Evolutionary conservation across 2,888 invertebrate species (phyloP).

Genomic region (Dichetophora obliterata): DNA sequence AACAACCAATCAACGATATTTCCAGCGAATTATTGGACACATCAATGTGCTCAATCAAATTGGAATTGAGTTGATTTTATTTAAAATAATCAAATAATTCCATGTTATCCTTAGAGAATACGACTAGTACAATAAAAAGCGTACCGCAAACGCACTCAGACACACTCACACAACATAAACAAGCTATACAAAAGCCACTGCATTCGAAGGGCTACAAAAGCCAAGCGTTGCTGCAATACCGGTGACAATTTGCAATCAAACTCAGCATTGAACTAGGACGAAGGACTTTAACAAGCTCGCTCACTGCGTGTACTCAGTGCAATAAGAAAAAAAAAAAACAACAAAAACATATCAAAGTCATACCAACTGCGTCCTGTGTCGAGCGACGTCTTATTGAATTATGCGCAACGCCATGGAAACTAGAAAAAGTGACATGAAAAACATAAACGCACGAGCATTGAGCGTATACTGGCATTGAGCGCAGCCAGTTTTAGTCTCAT

Average conservation of each 20-base stretch:
- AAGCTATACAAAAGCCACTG: too few relatives aligned
- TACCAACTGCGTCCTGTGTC: background rate
- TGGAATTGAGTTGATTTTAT: background rate
- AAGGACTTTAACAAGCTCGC: background rate
- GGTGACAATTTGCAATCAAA: too few relatives aligned
- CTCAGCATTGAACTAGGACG: background rate
- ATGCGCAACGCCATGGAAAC: background rate
- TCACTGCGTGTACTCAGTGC: background rate
- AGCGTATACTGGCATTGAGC: too few relatives aligned
- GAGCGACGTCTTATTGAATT: background rate
- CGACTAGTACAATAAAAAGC: background rate
- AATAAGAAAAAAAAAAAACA: background rate
- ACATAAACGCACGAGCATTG: too few relatives aligned
- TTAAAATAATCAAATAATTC: slow-evolving; percentile 12
- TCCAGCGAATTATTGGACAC: background rate
- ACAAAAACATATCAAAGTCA: slow-evolving; percentile 8
- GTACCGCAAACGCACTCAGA: background rate
- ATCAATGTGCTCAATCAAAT: slow-evolving; percentile 6
- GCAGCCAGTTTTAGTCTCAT: too few relatives aligned
- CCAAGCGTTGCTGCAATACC: too few relatives aligned
- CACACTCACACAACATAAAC: background rate
- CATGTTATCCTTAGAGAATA: background rate
- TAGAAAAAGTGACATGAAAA: background rate
- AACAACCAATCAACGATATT: background rate
- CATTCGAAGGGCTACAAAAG: too few relatives aligned